Evolutionary conservation across 1,140 invertebrate genomes (phyloP).

Genomic region (Leptinotarsa undecemlineata): DNA sequence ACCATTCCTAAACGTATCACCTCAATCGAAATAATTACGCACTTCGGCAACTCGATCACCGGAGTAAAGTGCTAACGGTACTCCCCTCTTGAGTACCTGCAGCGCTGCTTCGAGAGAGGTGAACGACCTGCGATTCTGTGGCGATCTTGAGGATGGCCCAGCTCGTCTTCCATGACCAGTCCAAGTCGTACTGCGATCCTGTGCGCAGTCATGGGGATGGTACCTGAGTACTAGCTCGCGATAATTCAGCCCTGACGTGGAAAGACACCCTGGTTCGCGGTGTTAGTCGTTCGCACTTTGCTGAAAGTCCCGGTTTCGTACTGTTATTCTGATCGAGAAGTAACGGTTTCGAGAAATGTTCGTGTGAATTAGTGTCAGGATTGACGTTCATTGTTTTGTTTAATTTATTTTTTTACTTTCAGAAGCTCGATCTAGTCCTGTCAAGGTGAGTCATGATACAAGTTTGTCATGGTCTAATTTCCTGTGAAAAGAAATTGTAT

Average conservation of each 20-base stretch:
- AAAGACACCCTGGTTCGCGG: no score
- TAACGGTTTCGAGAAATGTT: slow-evolving; percentile 21
- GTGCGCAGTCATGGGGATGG: slow-evolving; percentile 46
- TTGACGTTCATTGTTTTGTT: slow-evolving; percentile 19
- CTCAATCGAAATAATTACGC: slow-evolving; percentile 1
- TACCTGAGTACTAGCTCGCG: slow-evolving; percentile 40
- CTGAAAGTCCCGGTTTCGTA: not conserved
- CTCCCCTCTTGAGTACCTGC: slow-evolving; percentile 47
- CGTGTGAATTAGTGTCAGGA: slow-evolving; percentile 13
- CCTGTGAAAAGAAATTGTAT: no score
- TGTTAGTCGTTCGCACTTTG: not conserved
- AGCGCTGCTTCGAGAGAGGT: slow-evolving; percentile 42
- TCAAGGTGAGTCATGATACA: slow-evolving; percentile 17
- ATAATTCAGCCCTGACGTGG: not conserved
- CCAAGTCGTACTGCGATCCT: slow-evolving; percentile 45
- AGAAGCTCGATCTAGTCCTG: slow-evolving; percentile 22
- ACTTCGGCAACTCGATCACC: slow-evolving; percentile 47
- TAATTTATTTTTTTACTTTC: slow-evolving; percentile 22
- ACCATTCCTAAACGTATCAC: slow-evolving; percentile 2
- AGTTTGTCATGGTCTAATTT: no score
- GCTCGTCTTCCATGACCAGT: slow-evolving; percentile 46
- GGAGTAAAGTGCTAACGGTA: slow-evolving; percentile 51
- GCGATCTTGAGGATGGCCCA: slow-evolving; percentile 45
- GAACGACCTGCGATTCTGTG: slow-evolving; percentile 43
- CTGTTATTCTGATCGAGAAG: not conserved